phyloP scores from a whole-genome alignment of 1,140 invertebrate species.

The Bombus vancouverensis region DNA sequence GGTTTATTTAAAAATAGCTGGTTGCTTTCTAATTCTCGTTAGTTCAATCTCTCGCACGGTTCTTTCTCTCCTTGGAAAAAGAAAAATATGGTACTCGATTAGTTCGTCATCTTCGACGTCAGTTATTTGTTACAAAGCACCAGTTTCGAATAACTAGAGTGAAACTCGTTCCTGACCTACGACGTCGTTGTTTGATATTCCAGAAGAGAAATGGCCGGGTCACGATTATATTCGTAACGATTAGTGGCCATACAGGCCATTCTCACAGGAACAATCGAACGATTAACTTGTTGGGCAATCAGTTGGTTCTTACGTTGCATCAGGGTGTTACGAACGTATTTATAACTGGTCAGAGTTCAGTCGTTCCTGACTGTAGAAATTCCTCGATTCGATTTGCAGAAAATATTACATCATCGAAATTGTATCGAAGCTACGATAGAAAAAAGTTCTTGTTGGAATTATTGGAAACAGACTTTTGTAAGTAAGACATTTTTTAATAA shows the following conservation, averaged over 20 bases:
- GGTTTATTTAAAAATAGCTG: background rate
- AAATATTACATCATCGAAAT: background rate
- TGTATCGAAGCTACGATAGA: background rate
- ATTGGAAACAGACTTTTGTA: no score
- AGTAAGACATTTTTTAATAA: no score
- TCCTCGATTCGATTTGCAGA: background rate
- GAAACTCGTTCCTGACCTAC: slow-evolving; percentile 48
- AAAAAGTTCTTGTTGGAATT: background rate
- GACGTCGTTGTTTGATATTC: slow-evolving; percentile 18
- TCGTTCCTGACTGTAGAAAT: background rate
- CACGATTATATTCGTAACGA: slow-evolving; percentile 36
- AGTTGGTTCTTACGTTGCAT: background rate
- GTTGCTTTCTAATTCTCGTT: background rate
- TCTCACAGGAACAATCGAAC: slow-evolving; percentile 48
- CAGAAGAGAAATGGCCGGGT: slow-evolving; percentile 21
- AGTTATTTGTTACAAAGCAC: background rate
- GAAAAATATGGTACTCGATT: no score
- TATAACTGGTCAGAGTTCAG: background rate
- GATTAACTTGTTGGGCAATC: slow-evolving; percentile 46
- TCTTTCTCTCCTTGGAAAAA: background rate
- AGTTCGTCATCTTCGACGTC: background rate
- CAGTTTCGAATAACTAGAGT: background rate
- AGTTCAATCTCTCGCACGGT: background rate
- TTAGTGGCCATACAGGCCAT: background rate
- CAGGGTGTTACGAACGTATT: slow-evolving; percentile 8